Evolutionary conservation across 2,113 vertebrate species (phyloP).

Genomic region (Alaudala cheleensis): DNA sequence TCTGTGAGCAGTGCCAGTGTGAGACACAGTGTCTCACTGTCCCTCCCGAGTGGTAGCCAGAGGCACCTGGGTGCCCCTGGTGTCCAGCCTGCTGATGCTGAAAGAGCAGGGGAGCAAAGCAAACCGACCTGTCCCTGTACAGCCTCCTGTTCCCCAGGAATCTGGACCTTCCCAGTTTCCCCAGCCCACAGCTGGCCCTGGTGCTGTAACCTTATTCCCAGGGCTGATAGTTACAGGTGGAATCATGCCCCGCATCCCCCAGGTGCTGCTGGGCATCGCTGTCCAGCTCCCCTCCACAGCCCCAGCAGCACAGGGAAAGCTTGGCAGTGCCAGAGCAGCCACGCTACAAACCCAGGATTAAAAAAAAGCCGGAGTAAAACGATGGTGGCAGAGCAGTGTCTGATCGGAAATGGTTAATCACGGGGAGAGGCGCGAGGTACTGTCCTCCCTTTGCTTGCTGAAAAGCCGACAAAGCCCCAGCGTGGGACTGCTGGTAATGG

Average conservation of each 20-base stretch:
- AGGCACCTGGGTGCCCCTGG: fast-evolving
- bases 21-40: neutral
- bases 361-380: neutral
- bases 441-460: neutral
- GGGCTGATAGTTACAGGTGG: fast-evolving
- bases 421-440: neutral
- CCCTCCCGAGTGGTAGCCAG: fast-evolving
- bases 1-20: neutral
- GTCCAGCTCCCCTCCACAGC: neutral
- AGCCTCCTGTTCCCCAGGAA: neutral
- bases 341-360: neutral
- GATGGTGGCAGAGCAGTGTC: neutral
- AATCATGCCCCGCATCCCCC: neutral
- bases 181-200: neutral
- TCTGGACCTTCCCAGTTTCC: neutral
- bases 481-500: neutral
- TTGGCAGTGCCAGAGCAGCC: neutral
- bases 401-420: neutral
- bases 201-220: neutral
- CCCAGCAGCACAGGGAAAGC: neutral
- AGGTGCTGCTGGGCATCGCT: fast-evolving
- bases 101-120: neutral
- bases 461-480: neutral
- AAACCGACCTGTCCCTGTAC: neutral
- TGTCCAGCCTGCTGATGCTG: neutral